phyloP scores from a whole-genome alignment of 2,888 invertebrate species.

The Heteropelma amictum region DNA sequence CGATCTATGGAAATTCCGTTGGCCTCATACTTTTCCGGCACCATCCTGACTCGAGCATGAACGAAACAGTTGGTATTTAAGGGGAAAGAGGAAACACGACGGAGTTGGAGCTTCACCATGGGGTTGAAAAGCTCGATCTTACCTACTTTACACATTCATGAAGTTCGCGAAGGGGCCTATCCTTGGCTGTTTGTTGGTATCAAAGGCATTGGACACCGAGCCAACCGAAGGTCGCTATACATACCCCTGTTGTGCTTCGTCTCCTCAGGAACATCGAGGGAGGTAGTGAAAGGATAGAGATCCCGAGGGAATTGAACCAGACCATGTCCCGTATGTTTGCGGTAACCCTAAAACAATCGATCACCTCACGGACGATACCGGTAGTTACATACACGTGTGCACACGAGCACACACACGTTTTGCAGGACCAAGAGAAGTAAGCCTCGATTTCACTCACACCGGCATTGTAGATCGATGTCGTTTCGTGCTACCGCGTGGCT shows the following conservation, averaged over 20 bases:
- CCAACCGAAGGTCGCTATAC: slow-evolving; percentile 65
- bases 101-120: slow-evolving; percentile 22
- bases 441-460: slow-evolving; percentile 43
- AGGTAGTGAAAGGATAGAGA: slow-evolving; percentile 40
- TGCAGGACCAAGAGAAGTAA: slow-evolving; percentile 12
- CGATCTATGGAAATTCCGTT: too few species aligned
- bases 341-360: slow-evolving; percentile 76
- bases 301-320: slow-evolving; percentile 67
- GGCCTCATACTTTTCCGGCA: too few species aligned
- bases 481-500: slow-evolving; percentile 26
- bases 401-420: background rate
- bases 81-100: slow-evolving; percentile 27
- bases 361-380: slow-evolving; percentile 61
- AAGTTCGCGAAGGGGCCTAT: slow-evolving; percentile 55
- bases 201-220: slow-evolving; percentile 67
- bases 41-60: too few species aligned
- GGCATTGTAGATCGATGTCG: slow-evolving; percentile 50
- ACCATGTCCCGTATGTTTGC: slow-evolving; percentile 74
- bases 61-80: slow-evolving; percentile 13
- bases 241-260: slow-evolving; percentile 42
- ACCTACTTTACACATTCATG: slow-evolving; percentile 75
- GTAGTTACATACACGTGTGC: background rate
- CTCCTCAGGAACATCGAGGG: slow-evolving; percentile 22
- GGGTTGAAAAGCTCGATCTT: slow-evolving; percentile 22
- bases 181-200: slow-evolving; percentile 62